Base-by-base conservation (phyloP, 2,797 vertebrate species). In the Pteropus rufus region DNA sequence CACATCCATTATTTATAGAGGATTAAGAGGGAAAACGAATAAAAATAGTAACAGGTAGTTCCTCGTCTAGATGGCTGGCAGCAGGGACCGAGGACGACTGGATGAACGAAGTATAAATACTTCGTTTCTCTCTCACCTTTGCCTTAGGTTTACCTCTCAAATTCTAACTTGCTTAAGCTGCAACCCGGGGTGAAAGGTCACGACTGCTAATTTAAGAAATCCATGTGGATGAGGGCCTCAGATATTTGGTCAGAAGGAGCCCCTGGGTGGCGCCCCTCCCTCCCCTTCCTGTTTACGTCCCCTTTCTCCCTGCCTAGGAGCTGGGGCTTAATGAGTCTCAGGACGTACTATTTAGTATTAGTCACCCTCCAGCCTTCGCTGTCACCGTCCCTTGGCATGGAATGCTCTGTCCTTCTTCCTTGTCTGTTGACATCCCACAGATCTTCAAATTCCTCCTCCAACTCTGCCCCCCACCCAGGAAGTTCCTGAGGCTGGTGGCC, bases 381-480 rank as follows among this genome's bases (percentile, higher is more conserved):
- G 8, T 29, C 49, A 54, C 21, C 21, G 4, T 54, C 3, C 29
- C 34, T n/a, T 10, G n/a, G 7, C 0, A 10, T 7, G 34, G 24
- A 36, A 31, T 11, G 15, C 7, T 2, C 7, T 34, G 34, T 34
- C 58, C 19, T n/a, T 19, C 26, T 39, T 46, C 21, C 10, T 54
- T 7, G 1, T 7, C 58, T 46, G 65, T 18, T 1, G 26, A 24
- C 11, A 4, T 7, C 56, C n/a, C 21, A 3, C 26, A 21, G 16
- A n/a, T 44, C 92, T 29, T 41, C 52, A 7, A 1, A 12, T 29
- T 54, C 77, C 86, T 23, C 26, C 19, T 46, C 10, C 16, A 1
- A 0, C 5, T 9, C 24, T 24, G 14, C 4, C 24, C 21, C 10
- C 8, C 0, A n/a, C 39, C 18, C 1, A 2, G 60, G 67, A 34